These are phyloP conservation scores for Enteromius anoplus DNA, from an alignment of 2,797 vertebrate species.

Conservation along the genomic window DNA sequence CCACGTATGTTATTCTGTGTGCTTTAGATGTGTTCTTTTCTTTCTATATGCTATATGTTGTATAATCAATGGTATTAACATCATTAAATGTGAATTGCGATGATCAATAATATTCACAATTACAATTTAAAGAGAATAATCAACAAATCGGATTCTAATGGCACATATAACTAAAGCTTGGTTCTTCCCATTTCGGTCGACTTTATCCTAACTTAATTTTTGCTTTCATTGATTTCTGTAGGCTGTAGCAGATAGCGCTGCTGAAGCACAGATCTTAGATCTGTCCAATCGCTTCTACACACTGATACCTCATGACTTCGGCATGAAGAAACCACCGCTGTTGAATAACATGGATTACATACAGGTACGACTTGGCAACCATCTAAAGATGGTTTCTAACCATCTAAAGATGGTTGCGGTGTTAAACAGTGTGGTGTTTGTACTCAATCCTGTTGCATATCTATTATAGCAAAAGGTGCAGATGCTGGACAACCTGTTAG, in stretches of 20 bases:
- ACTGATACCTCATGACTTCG: conserved; percentile 97
- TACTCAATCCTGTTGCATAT: conserved; percentile 11
- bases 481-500: conserved; percentile 98
- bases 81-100: too few relatives aligned
- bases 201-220: not conserved
- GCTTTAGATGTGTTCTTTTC: too few relatives aligned
- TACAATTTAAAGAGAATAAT: too few relatives aligned
- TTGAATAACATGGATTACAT: conserved; percentile 91
- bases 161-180: not conserved
- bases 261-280: conserved; percentile 90
- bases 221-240: conserved; percentile 57
- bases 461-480: conserved; percentile 86
- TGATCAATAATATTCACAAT: too few relatives aligned
- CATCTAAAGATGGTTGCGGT: not conserved
- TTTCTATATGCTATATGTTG: not conserved
- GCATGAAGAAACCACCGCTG: conserved; percentile 98
- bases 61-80: too few relatives aligned
- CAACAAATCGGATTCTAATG: too few relatives aligned
- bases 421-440: not conserved
- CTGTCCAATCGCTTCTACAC: conserved; percentile 99
- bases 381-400: not conserved
- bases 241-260: conserved; percentile 85
- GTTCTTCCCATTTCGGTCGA: not conserved
- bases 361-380: conserved; percentile 77
- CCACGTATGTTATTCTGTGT: too few relatives aligned